Evolutionary conservation across 2,113 vertebrate species (phyloP), one percentile per base, ranked within the genome.

Genomic region (Cheilinus undulatus): DNA sequence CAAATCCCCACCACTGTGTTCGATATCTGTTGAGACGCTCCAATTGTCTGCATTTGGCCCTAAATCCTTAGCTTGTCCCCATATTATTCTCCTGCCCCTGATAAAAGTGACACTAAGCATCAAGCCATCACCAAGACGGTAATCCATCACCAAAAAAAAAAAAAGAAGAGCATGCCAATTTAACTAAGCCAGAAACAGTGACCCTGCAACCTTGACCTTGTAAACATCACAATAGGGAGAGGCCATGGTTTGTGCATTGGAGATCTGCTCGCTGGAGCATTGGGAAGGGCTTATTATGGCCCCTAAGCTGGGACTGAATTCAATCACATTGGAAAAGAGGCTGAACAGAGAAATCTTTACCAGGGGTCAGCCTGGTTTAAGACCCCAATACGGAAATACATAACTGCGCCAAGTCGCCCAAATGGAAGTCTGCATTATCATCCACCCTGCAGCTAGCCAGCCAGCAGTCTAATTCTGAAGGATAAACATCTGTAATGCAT

Each of bases 181-280:
- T 89, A 90, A 89, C 84, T 92, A 93, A 91, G 83, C 76, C 82
- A 88, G 84, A 86, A 84, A 88, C 88, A 86, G 53, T 89, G 88
- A 92, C 89, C 90, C 88, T 75, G 76, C 84, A 89, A 90, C 91
- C 89, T 93, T 93, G 93, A 93, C 91, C 91, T 92, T 91, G 91
- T 92, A 92, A 91, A 90, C 77, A 86, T 69, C 68, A 87, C 86
- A 89, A 85, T 85, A 63, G 73, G 76, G 63, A 86, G 60, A 78
- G 78, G 84, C 52, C 63, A 75, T 51, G 52, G 73, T 83, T 91
- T 91, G 87, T 54, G 73, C 82, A 86, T 73, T 86, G 72, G 80
- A 80, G 85, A 89, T 84, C 76, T 91, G 82, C 68, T 76, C 22
- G 40, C 40, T 49, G 70, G 72, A 88, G 81, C 75, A 84, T 48